phyloP scores from a whole-genome alignment of 2,888 invertebrate species.

The Rhingia rostrata region DNA sequence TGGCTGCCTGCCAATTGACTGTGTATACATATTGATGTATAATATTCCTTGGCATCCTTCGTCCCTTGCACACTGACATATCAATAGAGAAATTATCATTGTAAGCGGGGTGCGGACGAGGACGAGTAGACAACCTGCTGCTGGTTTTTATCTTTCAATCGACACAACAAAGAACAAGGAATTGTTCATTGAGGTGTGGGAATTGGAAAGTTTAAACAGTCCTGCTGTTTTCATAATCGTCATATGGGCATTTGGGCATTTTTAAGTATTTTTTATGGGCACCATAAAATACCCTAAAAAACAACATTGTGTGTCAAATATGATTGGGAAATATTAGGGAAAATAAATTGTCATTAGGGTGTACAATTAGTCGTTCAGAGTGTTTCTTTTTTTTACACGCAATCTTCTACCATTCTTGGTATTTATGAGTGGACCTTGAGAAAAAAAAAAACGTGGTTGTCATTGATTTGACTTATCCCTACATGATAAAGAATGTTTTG shows the following conservation, averaged over 20 bases:
- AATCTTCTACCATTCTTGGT: not conserved
- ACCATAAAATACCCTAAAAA: constrained; percentile 25
- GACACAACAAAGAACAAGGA: not conserved
- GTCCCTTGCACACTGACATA: constrained; percentile 41
- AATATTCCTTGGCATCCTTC: not conserved
- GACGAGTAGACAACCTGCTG: constrained; percentile 41
- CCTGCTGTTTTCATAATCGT: constrained; percentile 66
- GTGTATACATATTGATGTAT: constrained; percentile 9
- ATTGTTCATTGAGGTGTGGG: constrained; percentile 58
- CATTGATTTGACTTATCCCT: not conserved
- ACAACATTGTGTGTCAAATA: constrained; percentile 31
- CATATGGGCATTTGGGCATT: constrained; percentile 41
- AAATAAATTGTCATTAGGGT: constrained; percentile 61
- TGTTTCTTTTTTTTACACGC: not conserved
- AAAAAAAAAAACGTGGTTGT: not conserved
- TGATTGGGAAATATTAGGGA: constrained; percentile 64
- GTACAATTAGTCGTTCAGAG: constrained; percentile 44
- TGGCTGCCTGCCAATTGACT: constrained; percentile 57
- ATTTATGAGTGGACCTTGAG: not conserved
- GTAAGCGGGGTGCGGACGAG: not conserved
- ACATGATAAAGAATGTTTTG: too few species aligned
- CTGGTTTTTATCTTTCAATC: constrained; percentile 58
- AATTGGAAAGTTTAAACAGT: constrained; percentile 44
- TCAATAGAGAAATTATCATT: constrained; percentile 30
- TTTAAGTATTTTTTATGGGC: constrained; percentile 30